A percentile compares a stretch with the other conserved stretches of the same genome.
These are phyloP conservation scores for Machaerirhynchus nigripectus DNA, from an alignment of 2,113 vertebrate species.

Conservation along the genomic window DNA sequence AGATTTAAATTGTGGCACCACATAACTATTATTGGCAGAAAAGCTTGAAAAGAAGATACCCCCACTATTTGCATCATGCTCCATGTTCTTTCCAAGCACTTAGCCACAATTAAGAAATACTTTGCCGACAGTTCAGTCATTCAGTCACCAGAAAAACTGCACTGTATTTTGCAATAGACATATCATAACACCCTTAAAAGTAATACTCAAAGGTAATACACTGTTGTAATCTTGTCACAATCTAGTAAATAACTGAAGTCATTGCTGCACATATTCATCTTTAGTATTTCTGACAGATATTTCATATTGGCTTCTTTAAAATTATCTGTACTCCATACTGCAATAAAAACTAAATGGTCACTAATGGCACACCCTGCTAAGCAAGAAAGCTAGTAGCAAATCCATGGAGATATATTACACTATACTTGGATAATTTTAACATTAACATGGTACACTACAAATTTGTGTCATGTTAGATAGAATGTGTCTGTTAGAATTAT, in stretches of 20 bases:
- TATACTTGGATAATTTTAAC: background rate
- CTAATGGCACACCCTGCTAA: conserved; percentile 3
- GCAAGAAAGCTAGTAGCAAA: background rate
- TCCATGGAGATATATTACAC: background rate
- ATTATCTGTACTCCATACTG: background rate
- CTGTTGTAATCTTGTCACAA: conserved; percentile 28
- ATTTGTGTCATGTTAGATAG: background rate
- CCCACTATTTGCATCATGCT: background rate
- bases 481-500: background rate
- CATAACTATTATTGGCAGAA: conserved; percentile 7
- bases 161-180: conserved; percentile 6
- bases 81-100: conserved; percentile 15
- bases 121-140: conserved; percentile 55
- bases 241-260: conserved; percentile 35
- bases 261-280: background rate
- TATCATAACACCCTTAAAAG: background rate
- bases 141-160: conserved; percentile 27
- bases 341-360: conserved; percentile 28
- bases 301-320: background rate
- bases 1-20: conserved; percentile 11
- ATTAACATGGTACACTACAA: background rate
- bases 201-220: background rate
- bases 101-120: conserved; percentile 52
- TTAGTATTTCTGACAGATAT: background rate
- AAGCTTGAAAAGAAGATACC: conserved; percentile 1